A percentile compares a stretch with the other conserved stretches of the same genome.
phyloP scores from a whole-genome alignment of 2,113 vertebrate species.

The Myotis lucifugus region DNA sequence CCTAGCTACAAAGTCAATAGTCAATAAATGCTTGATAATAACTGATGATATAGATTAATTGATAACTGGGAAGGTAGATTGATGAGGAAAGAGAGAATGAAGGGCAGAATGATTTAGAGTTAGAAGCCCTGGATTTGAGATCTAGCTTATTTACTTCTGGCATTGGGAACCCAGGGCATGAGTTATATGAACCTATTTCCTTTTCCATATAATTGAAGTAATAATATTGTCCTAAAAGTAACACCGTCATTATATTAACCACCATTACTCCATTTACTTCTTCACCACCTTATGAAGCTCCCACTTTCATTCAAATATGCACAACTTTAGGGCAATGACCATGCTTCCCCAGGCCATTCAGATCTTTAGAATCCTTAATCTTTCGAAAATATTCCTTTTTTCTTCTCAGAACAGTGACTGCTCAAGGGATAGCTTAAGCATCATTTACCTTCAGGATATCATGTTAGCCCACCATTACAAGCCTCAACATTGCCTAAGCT shows the following conservation, averaged over 20 bases:
- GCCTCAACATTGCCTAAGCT: not conserved
- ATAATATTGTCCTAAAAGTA: not conserved
- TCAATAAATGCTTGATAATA: not conserved
- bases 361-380: not conserved
- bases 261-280: not conserved
- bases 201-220: not conserved
- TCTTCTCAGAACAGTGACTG: not conserved
- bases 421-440: not conserved
- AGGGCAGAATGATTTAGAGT: not conserved
- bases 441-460: not conserved
- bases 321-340: not conserved
- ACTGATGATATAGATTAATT: not conserved
- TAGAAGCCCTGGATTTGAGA: not conserved
- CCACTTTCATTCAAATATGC: not conserved
- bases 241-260: not conserved
- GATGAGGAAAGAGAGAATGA: not conserved
- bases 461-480: not conserved
- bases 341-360: not conserved
- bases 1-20: not conserved
- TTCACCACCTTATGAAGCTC: not conserved
- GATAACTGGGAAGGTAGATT: not conserved
- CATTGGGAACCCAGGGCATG: not conserved
- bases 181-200: not conserved
- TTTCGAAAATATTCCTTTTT: not conserved
- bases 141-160: not conserved